Evolutionary conservation across 1,140 invertebrate genomes (phyloP).

Genomic region (Papilio machaon): DNA sequence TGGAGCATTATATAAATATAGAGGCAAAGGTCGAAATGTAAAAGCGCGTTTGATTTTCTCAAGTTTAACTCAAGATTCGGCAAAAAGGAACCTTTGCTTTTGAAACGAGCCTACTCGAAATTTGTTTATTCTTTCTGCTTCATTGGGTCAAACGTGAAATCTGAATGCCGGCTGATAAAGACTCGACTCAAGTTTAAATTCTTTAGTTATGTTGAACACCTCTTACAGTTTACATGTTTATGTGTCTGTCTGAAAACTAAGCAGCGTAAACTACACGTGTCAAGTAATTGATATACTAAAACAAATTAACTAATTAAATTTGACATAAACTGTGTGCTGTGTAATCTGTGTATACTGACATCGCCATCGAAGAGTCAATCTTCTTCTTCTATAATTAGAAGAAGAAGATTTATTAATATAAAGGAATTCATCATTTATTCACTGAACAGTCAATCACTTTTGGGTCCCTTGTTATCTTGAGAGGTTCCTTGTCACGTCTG

Average conservation of each 20-base stretch:
- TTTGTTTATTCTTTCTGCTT: not conserved
- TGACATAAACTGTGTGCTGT: too few relatives aligned
- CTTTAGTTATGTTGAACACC: not conserved
- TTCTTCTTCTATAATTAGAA: too few relatives aligned
- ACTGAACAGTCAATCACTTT: not conserved
- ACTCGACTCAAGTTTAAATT: not conserved
- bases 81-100: not conserved
- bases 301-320: too few relatives aligned
- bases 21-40: conserved; percentile 10
- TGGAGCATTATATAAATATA: not conserved
- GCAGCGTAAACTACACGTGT: too few relatives aligned
- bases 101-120: not conserved
- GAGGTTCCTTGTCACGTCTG: not conserved
- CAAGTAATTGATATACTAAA: too few relatives aligned
- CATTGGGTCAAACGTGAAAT: not conserved
- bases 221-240: too few relatives aligned
- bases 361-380: too few relatives aligned
- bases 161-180: not conserved
- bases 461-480: not conserved
- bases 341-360: too few relatives aligned
- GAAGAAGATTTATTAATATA: too few relatives aligned
- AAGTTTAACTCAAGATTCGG: not conserved
- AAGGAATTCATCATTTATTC: too few relatives aligned
- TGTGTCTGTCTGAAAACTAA: too few relatives aligned
- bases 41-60: conserved; percentile 1